Conservation (phyloP, 2,113 vertebrate species). For the Ailuropoda melanoleuca region DNA sequence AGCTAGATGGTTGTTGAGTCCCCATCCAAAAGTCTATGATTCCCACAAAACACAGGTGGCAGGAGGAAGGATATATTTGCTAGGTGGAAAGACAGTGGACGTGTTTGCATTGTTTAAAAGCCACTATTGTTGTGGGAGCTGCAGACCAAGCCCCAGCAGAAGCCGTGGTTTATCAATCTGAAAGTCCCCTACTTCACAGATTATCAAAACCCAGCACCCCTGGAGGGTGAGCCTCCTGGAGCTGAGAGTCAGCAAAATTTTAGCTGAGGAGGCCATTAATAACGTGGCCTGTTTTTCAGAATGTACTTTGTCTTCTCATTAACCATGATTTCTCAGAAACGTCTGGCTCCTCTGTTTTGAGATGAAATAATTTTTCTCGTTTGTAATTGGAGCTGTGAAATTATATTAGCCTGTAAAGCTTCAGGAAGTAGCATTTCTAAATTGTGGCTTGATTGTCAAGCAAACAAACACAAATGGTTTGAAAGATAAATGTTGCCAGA, state of each 20-base stretch:
- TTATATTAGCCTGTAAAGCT: conserved; percentile 57
- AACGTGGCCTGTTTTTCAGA: conserved; percentile 42
- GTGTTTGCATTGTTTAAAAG: neutral
- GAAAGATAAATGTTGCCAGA: conserved; percentile 53
- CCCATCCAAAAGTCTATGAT: neutral
- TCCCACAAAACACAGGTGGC: neutral
- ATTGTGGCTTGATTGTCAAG: conserved; percentile 64
- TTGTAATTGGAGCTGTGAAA: conserved; percentile 74
- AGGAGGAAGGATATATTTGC: neutral
- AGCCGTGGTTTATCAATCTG: neutral
- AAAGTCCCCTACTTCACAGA: neutral
- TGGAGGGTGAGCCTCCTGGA: neutral
- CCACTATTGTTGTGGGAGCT: neutral
- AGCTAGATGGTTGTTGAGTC: neutral
- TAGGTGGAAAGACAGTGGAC: neutral
- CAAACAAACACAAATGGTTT: conserved; percentile 58
- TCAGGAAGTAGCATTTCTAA: conserved; percentile 63
- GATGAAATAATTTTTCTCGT: conserved; percentile 70
- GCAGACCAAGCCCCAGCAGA: neutral
- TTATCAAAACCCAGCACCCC: neutral
- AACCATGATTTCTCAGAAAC: conserved; percentile 71
- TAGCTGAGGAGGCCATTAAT: conserved; percentile 51
- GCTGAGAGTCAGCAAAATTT: conserved; percentile 32
- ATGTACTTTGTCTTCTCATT: conserved; percentile 61
- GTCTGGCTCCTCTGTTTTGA: conserved; percentile 52